Evolutionary conservation across 2,888 invertebrate species (phyloP).

Genomic region (Caenorhabditis sinica): DNA sequence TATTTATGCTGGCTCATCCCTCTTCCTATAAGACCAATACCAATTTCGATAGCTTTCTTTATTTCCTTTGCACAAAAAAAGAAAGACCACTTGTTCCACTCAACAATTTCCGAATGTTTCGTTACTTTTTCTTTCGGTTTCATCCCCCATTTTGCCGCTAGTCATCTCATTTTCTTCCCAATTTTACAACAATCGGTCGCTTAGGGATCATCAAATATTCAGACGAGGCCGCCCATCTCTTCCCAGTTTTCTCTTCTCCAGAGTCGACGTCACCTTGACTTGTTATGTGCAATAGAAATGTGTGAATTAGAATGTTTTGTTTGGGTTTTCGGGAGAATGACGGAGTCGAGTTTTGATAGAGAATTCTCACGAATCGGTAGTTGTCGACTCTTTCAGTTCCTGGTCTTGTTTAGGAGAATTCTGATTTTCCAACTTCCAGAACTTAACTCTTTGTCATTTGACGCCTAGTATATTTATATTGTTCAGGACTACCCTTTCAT

Average conservation of each 20-base stretch:
- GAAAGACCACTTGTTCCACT: slow-evolving; percentile 20
- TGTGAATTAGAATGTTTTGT: slow-evolving; percentile 49
- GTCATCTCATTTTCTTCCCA: slow-evolving; percentile 37
- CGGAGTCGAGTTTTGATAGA: slow-evolving; percentile 6
- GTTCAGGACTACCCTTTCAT: too few relatives aligned
- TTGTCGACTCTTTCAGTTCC: neutral
- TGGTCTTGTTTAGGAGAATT: neutral
- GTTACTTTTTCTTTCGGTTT: slow-evolving; percentile 29
- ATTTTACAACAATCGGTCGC: slow-evolving; percentile 36
- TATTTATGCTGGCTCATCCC: slow-evolving; percentile 48
- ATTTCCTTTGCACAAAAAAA: slow-evolving; percentile 3
- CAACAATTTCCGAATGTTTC: slow-evolving; percentile 9
- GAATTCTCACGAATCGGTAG: neutral
- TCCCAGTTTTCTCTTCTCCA: neutral
- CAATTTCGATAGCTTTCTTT: slow-evolving; percentile 49
- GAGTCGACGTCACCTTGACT: slow-evolving; percentile 41
- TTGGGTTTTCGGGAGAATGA: neutral
- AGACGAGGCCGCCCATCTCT: slow-evolving; percentile 14
- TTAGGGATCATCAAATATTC: slow-evolving; percentile 57
- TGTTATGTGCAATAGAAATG: slow-evolving; percentile 42
- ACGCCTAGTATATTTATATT: too few relatives aligned
- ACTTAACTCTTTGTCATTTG: neutral
- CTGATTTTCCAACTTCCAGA: neutral
- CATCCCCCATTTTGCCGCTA: neutral
- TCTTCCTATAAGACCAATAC: slow-evolving; percentile 23